Evolutionary conservation across 92 coral and sea anemone species (phyloP), one percentile per base, ranked within the genome.

Genomic region (Epizoanthus ramosus): DNA sequence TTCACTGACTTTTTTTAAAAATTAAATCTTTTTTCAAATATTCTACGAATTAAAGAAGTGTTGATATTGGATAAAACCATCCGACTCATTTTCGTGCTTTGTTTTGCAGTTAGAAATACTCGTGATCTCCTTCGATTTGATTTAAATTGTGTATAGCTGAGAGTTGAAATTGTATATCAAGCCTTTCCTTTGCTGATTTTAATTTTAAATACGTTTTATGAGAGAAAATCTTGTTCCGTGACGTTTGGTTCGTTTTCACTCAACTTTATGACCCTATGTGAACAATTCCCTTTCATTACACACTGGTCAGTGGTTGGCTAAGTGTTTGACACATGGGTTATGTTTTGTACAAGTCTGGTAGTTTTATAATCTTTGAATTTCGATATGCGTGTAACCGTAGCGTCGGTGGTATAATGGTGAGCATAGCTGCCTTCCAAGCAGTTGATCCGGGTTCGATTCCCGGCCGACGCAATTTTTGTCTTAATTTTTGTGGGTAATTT

Each of bases 361-460:
- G 35, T 4, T 25, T 64, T 25, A 25, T 23, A 12, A 25, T 64
- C 39, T 8, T 35, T 23, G 17, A 67, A 8, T 33, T 67, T 33
- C 39, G 21, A 12, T 5, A 0, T 2, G 8, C 15, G 0, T 13
- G 47, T 31, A 5, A 5, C 18, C 22, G 50, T 25, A 67, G 47
- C 21, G 47, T 35, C 39, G 19, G 18, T 69, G 98, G 98, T 92
- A 88, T 94, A 94, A 90, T 92, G 96, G 98, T 92, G 84, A 94
- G 98, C 96, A 94, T 94, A 88, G 98, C 97, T 92, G 98, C 98
- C 98, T 94, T 94, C 96, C 94, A 94, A 94, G 98, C 98, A 94
- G 94, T 94, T 88, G 98, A 92, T 88, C 98, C 96, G 98, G 98
- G 98, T 92, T 94, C 98, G 98, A 92, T 94, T 94, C 98, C 98